These are phyloP conservation scores for Saxidomus purpurata DNA, from an alignment of 1,140 invertebrate species.

Conservation along the genomic window DNA sequence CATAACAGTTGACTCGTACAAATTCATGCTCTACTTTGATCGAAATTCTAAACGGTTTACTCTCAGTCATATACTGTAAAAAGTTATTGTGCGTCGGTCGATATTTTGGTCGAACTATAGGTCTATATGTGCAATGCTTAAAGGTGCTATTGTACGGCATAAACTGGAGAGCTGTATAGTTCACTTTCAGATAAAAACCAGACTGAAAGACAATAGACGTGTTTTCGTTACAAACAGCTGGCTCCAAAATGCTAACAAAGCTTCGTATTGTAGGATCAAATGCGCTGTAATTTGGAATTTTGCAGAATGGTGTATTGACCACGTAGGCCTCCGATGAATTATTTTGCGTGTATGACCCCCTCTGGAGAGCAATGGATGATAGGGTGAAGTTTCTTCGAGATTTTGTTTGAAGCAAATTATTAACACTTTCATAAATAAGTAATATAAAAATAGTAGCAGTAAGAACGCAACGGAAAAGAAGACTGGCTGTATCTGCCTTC, in stretches of 20 bases:
- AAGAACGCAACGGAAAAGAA: too few species aligned
- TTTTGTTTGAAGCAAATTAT: too few species aligned
- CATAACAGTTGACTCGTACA: constrained; percentile 81
- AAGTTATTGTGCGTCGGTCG: constrained; percentile 60
- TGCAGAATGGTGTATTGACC: constrained; percentile 44
- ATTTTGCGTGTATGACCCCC: too few species aligned
- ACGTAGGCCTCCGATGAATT: too few species aligned
- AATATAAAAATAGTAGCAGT: too few species aligned
- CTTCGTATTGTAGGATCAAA: constrained; percentile 10
- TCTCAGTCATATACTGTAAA: constrained; percentile 56
- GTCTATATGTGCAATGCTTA: constrained; percentile 80
- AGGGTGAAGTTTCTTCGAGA: too few species aligned
- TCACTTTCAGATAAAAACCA: constrained; percentile 75
- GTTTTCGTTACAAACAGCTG: constrained; percentile 84
- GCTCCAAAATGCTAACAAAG: constrained; percentile 16
- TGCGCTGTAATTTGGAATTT: constrained; percentile 23
- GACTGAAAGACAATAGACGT: constrained; percentile 84
- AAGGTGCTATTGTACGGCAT: constrained; percentile 73
- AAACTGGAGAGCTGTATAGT: constrained; percentile 69
- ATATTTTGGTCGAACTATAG: constrained; percentile 76
- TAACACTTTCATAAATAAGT: too few species aligned
- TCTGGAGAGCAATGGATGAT: too few species aligned
- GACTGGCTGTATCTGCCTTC: too few species aligned
- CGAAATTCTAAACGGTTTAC: constrained; percentile 58
- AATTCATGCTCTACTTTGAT: constrained; percentile 77